phyloP scores from a whole-genome alignment of 2,888 invertebrate genomes.

The Beris chalybata region DNA sequence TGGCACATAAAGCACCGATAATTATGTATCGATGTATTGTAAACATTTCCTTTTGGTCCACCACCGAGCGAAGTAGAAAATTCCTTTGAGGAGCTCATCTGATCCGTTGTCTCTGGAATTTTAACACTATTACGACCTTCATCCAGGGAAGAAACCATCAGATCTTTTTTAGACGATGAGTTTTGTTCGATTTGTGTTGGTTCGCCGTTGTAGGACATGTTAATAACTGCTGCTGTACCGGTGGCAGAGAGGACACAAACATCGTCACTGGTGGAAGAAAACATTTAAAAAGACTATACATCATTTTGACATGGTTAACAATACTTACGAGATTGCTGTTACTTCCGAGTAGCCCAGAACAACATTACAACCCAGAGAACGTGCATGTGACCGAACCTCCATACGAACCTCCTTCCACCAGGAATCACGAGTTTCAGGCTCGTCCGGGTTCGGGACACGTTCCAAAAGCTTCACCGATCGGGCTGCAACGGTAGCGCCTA shows the following conservation, averaged over 20 bases:
- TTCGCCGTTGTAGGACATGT: conserved; percentile 59
- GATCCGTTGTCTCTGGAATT: conserved; percentile 21
- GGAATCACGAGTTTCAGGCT: conserved; percentile 87
- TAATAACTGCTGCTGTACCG: conserved; percentile 89
- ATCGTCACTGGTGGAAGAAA: conserved; percentile 72
- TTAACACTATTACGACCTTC: conserved; percentile 47
- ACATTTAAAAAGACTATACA: not conserved
- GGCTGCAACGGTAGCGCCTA: conserved; percentile 80
- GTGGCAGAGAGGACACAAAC: conserved; percentile 91
- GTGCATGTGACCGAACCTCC: conserved; percentile 91
- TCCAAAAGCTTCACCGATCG: conserved; percentile 82
- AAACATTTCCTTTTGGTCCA: conserved; percentile 31
- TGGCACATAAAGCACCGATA: conserved; percentile 64
- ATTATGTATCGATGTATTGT: conserved; percentile 37
- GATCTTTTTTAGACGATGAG: conserved; percentile 44
- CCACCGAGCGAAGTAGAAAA: conserved; percentile 44
- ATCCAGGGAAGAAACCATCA: conserved; percentile 60
- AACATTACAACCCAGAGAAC: conserved; percentile 90
- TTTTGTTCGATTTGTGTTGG: conserved; percentile 51
- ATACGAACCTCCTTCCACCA: conserved; percentile 98
- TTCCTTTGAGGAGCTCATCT: conserved; percentile 42
- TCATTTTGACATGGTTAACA: not conserved
- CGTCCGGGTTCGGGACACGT: conserved; percentile 80
- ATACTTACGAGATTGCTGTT: conserved; percentile 82
- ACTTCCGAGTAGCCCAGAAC: conserved; percentile 93